Base-by-base conservation (phyloP, 2,113 vertebrate genomes). In the Mobula hypostoma region DNA sequence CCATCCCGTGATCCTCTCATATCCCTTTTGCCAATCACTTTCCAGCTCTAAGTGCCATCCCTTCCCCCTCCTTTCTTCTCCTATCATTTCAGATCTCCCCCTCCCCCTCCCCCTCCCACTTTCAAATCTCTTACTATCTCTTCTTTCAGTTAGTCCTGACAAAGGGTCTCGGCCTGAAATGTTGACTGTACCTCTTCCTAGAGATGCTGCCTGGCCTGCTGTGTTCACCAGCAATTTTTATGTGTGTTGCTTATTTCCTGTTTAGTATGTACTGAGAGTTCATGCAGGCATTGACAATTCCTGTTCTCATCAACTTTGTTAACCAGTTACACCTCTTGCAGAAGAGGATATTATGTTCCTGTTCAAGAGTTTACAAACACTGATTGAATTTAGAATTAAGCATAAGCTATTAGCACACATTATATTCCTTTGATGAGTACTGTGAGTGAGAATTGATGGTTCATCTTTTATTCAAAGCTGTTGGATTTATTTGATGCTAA, bases 381-480 rank as follows among this genome's bases (percentile, higher is more conserved):
- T 0, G 24, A 93, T 29, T 40, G 70, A 72, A 92, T 36, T n/a
- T 19, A 4, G 66, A 92, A 74, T 93, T 93, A 92, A 72, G 40
- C 19, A 9, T n/a, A 48, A 92, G 90, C 63, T 48, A 92, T 92
- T 92, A 93, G 68, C 4, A 27, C 40, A 15, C n/a, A 27, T 74
- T 93, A 29, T 56, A 11, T 93, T 72, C 24, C 36, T 76, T 93
- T 93, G 70, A 93, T 93, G 36, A 93, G 14, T 11, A 74, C 11
- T 15, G 27, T 66, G 63, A 93, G 91, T 40, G 24, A 29, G 36
- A 40, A 93, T 76, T 93, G 70, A 56, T 56, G 9, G 68, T 74
- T 74, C 70, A 93, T 93, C 68, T 74, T 74, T 93, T 93, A 93
- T 72, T 93, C 36, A 93, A 72, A 48, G 36, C 21, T 74, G 19